phyloP scores from a whole-genome alignment of 1,140 invertebrate genomes.

The Saccostrea cuccullata region DNA sequence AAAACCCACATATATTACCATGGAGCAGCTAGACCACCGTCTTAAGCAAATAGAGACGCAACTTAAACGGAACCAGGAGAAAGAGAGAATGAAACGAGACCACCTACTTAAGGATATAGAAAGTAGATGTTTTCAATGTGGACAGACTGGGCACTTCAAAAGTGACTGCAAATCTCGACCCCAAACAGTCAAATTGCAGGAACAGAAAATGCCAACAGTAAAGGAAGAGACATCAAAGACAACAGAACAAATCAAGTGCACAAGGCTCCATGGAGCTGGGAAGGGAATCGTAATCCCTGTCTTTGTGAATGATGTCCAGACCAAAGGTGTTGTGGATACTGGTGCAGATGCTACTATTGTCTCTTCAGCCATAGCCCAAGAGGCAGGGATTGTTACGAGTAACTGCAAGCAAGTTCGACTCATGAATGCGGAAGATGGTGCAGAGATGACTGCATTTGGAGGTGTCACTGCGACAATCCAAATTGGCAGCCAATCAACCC shows the following conservation, averaged over 20 bases:
- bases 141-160: not conserved
- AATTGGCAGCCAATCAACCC: not conserved
- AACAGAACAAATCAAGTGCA: not conserved
- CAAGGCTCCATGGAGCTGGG: not conserved
- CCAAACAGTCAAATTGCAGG: too few relatives aligned
- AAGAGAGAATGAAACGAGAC: not conserved
- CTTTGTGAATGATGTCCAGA: not conserved
- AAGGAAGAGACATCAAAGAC: not conserved
- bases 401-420: not conserved
- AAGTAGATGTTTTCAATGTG: not conserved
- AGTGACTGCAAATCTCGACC: not conserved
- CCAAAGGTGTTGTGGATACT: not conserved
- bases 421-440: not conserved
- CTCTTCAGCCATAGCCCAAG: too few relatives aligned
- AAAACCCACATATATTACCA: not conserved
- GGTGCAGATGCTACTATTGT: constrained; percentile 7
- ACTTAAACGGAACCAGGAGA: not conserved
- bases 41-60: not conserved
- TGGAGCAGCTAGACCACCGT: not conserved
- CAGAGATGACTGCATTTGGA: not conserved
- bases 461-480: not conserved
- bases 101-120: not conserved
- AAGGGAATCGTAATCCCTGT: not conserved
- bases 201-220: not conserved
- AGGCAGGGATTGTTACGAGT: not conserved